Conservation (phyloP, 2,797 vertebrate genomes). For the Acridotheres tristis region DNA sequence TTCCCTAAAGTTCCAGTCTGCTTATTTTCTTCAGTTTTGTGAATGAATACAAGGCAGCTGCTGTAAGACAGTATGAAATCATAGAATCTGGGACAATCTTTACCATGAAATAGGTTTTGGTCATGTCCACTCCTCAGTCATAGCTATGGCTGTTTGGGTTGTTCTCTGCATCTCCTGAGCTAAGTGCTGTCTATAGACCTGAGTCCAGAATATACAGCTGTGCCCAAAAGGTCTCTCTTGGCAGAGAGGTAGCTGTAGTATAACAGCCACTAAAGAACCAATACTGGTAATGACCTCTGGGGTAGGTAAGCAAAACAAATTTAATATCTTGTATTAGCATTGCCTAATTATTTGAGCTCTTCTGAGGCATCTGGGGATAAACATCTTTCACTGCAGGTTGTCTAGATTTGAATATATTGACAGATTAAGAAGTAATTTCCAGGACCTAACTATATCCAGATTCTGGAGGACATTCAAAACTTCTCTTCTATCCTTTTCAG, state of each 20-base stretch:
- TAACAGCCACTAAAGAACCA: background rate
- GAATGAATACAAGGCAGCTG: background rate
- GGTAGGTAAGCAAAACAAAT: background rate
- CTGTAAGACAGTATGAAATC: background rate
- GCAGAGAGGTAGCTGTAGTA: background rate
- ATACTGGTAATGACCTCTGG: background rate
- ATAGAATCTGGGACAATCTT: background rate
- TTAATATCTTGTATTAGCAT: background rate
- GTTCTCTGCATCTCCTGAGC: background rate
- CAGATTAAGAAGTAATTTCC: background rate
- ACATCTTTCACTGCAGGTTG: background rate
- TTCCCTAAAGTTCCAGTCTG: background rate
- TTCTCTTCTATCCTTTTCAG: conserved; percentile 61
- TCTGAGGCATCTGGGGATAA: background rate
- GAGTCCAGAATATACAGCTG: background rate
- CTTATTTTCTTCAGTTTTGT: background rate
- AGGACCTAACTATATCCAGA: background rate
- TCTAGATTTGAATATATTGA: background rate
- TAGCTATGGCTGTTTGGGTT: background rate
- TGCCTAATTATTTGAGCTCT: background rate
- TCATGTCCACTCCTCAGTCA: accelerated
- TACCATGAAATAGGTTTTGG: background rate
- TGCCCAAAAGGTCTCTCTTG: background rate
- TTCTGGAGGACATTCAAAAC: background rate
- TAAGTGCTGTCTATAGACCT: background rate